Evolutionary conservation across 2,888 invertebrate species (phyloP).

Genomic region (Pyrrhia umbra): DNA sequence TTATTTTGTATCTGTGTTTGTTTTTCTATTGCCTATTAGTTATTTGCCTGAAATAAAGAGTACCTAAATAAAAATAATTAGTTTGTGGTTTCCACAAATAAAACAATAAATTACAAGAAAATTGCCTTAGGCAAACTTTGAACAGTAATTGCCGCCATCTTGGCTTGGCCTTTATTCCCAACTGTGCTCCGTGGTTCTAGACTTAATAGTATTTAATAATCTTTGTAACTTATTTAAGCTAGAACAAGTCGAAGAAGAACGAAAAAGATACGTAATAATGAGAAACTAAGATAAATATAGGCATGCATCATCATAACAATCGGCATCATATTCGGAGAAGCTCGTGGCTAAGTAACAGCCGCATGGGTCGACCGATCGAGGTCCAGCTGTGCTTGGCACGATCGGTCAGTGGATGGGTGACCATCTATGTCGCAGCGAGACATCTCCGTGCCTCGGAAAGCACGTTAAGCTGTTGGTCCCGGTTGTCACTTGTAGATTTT

Average conservation of each 20-base stretch:
- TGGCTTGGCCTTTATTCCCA: background rate
- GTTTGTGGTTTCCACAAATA: background rate
- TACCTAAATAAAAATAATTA: background rate
- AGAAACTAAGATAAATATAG: too few species aligned
- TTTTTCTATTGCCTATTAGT: background rate
- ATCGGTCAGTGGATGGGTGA: too few species aligned
- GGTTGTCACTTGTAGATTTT: too few species aligned
- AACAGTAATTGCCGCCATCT: slow-evolving; percentile 1
- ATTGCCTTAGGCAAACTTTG: background rate
- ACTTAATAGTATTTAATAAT: background rate
- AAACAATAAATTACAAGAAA: slow-evolving; percentile 1
- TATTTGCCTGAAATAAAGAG: background rate
- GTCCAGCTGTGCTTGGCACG: too few species aligned
- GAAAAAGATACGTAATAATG: too few species aligned
- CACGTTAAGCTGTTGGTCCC: too few species aligned
- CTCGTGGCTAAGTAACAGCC: too few species aligned
- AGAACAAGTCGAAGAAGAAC: background rate
- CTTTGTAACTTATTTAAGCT: background rate
- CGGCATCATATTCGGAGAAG: too few species aligned
- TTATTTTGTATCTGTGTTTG: background rate
- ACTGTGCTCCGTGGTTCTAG: background rate
- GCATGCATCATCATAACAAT: too few species aligned
- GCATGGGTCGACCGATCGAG: too few species aligned
- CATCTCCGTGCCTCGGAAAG: too few species aligned
- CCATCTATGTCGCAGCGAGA: too few species aligned